Base-by-base conservation (phyloP, 2,888 invertebrate species). In the Blastobasis lacticolella region DNA sequence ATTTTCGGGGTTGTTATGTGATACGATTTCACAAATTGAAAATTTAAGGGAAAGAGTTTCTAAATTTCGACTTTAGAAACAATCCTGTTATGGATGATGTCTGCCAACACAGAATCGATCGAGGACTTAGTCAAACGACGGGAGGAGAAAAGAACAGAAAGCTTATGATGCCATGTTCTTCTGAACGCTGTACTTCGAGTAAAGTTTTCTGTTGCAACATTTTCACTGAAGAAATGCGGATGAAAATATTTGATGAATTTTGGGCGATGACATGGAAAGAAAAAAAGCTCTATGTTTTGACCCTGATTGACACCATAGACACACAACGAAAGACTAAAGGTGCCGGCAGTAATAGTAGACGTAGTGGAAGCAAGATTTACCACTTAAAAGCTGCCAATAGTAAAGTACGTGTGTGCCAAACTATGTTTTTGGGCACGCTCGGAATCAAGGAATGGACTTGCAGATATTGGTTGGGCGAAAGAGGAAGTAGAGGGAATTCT, bases 201-300 rank as follows among this genome's bases (percentile, higher is more conserved):
- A 55, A 53, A 53, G 55, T 49, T 53, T 49, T 55, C 44, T 44
- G 6, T 46, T 55, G 55, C 45, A 48, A 52, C 9, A 53, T 37
- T 45, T 55, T 55, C 45, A 55, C 53, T 37, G 53, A 53, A 44
- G 46, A 51, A 49, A 48, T 56, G 49, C 53, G 56, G 38, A 48
- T 37, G 46, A 51, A 53, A 49, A 51, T 52, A 48, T 56, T 56
- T 53, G 49, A 55, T 38, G 49, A 55, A 46, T 55, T 53, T 53
- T 56, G 53, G 56, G 50, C 48, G 40, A 51, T 49, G 49, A 46
- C 49, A 9, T 55, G 55, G 55, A 47, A 51, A 23, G 53, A 53
- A 50, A 53, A 53, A 10, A 53, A 51, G 44, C 6, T 52, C n/a
- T 54, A 48, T 45, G 50, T 55, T 46, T 50, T 49, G 40, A 51